Evolutionary conservation across 2,888 invertebrate species (phyloP), one percentile per base, ranked within the genome.

Genomic region (Matsumyia berberina): DNA sequence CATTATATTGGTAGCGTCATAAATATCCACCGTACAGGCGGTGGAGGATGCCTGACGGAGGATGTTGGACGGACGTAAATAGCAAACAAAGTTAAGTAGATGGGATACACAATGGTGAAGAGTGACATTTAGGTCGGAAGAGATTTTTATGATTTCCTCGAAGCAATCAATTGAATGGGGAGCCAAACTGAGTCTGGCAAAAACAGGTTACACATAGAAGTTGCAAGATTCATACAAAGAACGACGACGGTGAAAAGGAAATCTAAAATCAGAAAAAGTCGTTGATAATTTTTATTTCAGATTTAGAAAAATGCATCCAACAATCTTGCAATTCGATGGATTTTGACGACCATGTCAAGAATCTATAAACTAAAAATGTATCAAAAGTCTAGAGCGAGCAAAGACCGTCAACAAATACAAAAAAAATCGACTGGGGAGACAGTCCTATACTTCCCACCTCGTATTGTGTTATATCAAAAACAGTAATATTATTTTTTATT

Each of bases 1-100:
- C 81, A 76, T 82, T 70, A 70, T 81, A 37, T 69, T 76, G 60
- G 70, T 66, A 70, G 53, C 64, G 64, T 82, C 82, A 66, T 82
- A 82, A 82, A 82, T 70, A 82, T 72, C 64, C 66, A 37, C 49
- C 60, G 49, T 67, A 80, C 53, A 67, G n/a, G 4, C 24, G 2
- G 24, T 24, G 24, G 24, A 24, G 69, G 44, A 60, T 42, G 37
- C 42, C 53, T 31, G 46, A 12, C 55, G 11, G 53, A 53, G 39
- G 31, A 78, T 39, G 62, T 15, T 37, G 49, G 64, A 57, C 33
- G 31, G 57, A 51, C 60, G 31, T 60, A 51, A 42, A 46, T 79
- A 66, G 35, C 39, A 33, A 62, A 51, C 53, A 31, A 70, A 70
- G 35, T 70, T 76, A 76, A 76, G 78, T 64, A 70, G 74, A 53